Conservation (phyloP, 2,888 invertebrate species). For the Chesias legatella region DNA sequence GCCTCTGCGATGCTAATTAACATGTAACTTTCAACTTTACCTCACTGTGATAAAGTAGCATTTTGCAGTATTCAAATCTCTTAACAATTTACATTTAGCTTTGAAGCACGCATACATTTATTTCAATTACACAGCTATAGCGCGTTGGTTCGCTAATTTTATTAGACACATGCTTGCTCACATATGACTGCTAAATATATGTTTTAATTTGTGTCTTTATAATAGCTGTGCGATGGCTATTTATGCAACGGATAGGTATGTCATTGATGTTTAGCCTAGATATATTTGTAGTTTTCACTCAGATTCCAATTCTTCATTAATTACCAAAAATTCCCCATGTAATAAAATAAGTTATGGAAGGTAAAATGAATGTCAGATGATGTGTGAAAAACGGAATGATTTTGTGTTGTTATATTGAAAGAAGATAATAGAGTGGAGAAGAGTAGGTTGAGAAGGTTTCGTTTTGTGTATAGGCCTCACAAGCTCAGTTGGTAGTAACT, state of each 20-base stretch:
- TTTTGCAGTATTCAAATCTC: neutral
- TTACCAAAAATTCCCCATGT: too few relatives aligned
- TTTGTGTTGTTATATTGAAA: too few relatives aligned
- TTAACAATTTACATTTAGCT: constrained; percentile 9
- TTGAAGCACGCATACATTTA: constrained; percentile 15
- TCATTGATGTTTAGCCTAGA: neutral
- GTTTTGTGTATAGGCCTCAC: too few relatives aligned
- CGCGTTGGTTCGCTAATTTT: constrained; percentile 13
- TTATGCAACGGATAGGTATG: neutral
- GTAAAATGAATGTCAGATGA: too few relatives aligned
- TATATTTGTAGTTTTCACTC: neutral
- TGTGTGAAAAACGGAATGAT: too few relatives aligned
- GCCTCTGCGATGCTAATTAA: too few relatives aligned
- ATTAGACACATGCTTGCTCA: constrained; percentile 15
- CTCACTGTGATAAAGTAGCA: neutral
- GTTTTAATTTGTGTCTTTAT: neutral
- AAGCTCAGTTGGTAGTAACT: too few relatives aligned
- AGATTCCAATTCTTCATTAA: too few relatives aligned
- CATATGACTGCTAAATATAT: neutral
- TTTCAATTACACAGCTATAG: constrained; percentile 18
- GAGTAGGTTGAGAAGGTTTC: too few relatives aligned
- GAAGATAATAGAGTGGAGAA: too few relatives aligned
- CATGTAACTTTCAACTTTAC: neutral
- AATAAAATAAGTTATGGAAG: too few relatives aligned
- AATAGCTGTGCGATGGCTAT: neutral